Conservation (phyloP, 2,888 invertebrate genomes). For the Apamea crenata region DNA sequence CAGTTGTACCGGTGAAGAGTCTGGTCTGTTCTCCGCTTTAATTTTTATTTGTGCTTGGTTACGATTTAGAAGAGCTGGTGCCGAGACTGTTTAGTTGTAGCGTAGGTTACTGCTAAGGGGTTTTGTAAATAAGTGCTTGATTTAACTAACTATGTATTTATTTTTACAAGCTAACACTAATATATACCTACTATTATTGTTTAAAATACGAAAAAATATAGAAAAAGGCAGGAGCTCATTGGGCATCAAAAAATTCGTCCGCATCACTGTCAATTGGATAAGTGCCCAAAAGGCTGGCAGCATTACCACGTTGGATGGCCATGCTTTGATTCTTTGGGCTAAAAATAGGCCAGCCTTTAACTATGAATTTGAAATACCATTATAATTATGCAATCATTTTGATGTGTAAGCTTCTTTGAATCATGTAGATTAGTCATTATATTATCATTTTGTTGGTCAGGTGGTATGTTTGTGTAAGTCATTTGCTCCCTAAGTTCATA, state of each 20-base stretch:
- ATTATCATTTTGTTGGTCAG: not conserved
- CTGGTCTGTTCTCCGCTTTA: constrained; percentile 22
- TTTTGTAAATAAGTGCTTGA: not conserved
- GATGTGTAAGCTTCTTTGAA: not conserved
- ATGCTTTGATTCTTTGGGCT: too few species aligned
- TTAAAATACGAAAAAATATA: too few species aligned
- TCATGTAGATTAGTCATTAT: not conserved
- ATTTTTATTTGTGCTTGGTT: constrained; percentile 43
- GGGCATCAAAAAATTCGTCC: too few species aligned
- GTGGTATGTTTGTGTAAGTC: not conserved
- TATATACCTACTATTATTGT: too few species aligned
- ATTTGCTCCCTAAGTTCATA: not conserved
- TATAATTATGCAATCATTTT: not conserved
- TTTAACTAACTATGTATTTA: not conserved
- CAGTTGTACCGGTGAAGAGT: constrained; percentile 34
- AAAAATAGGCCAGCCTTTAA: too few species aligned
- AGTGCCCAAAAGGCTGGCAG: too few species aligned
- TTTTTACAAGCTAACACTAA: too few species aligned
- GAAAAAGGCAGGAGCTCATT: too few species aligned
- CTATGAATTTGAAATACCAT: not conserved
- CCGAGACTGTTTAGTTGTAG: not conserved
- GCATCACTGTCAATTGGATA: too few species aligned
- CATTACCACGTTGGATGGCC: too few species aligned
- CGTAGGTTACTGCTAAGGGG: not conserved
- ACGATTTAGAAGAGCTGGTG: not conserved